Evolutionary conservation across 2,888 invertebrate genomes (phyloP), one percentile per base, ranked within the genome.

Genomic region (Cephus rjabovi): DNA sequence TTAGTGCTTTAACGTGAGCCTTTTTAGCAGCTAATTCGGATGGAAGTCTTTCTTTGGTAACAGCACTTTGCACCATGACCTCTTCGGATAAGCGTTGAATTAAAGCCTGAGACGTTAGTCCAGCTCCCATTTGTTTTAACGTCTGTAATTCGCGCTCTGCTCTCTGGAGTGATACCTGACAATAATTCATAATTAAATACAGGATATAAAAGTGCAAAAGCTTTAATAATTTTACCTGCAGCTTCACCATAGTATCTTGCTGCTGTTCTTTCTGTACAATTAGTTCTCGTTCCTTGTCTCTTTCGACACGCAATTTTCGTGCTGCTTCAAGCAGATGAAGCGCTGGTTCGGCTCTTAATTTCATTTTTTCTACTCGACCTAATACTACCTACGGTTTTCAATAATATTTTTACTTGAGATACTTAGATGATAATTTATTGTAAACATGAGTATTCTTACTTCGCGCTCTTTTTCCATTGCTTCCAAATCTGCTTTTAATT

Each of bases 391-490:
- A 40, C 30, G 69, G 56, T 74, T 15, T 71, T n/a, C 37, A 34
- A 75, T 68, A 73, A n/a, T 34, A n/a, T 74, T 70, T 74, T 69
- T n/a, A 74, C 15, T 40, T 9, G 23, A 23, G 23, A 56, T 23
- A 56, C 56, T 56, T 9, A 23, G 9, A 56, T 40, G 6, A 23
- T 3, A 23, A 56, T 56, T 56, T 69, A 40, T 40, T 76, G 1
- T n/a, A 31, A 69, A 56, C 9, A 56, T 9, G 56, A 23, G 9
- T 23, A 30, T 33, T 80, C 76, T 75, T 81, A 88, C 89, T 81
- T 93, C 86, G 93, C 93, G 82, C 88, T 98, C 98, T 77, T 96
- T 95, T 82, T 97, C 96, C 96, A 97, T 97, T 81, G 96, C 95
- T 85, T 95, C 95, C 76, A 97, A 95, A 89, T 98, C 98, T 83